A percentile compares a stretch with the other conserved stretches of the same genome.
Evolutionary conservation across 2,888 invertebrate genomes (phyloP).

Genomic region (Trichogramma evanescens): DNA sequence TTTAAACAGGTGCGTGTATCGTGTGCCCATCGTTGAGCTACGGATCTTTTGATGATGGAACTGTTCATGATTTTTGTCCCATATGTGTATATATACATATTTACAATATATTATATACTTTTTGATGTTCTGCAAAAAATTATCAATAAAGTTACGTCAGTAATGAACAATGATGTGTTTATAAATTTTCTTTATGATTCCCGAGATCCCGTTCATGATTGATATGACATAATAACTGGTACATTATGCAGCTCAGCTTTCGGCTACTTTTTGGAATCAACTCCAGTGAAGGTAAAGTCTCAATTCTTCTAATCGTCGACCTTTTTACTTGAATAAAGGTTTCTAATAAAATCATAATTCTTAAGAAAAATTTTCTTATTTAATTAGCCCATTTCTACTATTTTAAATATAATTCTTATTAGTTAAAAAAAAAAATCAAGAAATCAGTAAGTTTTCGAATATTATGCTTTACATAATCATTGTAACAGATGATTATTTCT

Average conservation of each 20-base stretch:
- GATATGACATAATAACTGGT: too few species aligned
- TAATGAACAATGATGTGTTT: constrained; percentile 17
- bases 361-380: constrained; percentile 11
- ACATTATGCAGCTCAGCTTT: too few species aligned
- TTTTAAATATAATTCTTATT: background rate
- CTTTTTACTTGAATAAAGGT: background rate
- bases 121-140: constrained; percentile 24
- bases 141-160: constrained; percentile 18
- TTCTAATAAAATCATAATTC: background rate
- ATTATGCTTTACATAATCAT: too few species aligned
- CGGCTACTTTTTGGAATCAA: too few species aligned
- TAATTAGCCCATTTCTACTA: constrained; percentile 11
- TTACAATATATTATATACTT: background rate
- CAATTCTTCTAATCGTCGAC: too few species aligned
- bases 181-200: too few species aligned
- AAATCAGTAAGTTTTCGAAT: too few species aligned
- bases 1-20: background rate
- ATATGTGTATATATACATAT: constrained; percentile 10
- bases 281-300: too few species aligned
- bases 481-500: too few species aligned
- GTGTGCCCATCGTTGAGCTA: constrained; percentile 21
- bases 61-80: constrained; percentile 21
- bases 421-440: too few species aligned
- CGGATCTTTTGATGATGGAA: constrained; percentile 20
- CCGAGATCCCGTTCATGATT: too few species aligned